Conservation (phyloP, 2,113 vertebrate species). For the Naja naja region DNA sequence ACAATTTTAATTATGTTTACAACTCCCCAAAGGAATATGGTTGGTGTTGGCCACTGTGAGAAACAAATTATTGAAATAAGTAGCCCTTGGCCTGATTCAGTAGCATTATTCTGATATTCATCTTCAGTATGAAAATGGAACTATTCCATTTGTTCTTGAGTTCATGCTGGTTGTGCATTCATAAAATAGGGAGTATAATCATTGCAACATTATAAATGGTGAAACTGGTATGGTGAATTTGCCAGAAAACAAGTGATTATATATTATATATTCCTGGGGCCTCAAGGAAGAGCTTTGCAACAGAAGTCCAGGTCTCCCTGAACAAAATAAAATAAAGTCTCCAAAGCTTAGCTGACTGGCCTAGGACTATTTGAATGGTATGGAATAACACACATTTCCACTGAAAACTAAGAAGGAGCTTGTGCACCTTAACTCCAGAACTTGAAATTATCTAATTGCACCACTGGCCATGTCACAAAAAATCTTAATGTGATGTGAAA, state of each 20-base stretch:
- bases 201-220: not conserved
- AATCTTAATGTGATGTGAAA: not conserved
- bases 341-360: not conserved
- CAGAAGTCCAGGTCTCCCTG: not conserved
- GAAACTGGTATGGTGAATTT: not conserved
- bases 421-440: too few relatives aligned
- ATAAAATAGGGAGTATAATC: too few relatives aligned
- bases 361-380: not conserved
- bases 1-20: not conserved
- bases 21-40: not conserved
- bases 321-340: not conserved
- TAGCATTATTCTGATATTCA: not conserved
- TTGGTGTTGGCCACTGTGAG: not conserved
- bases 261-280: not conserved
- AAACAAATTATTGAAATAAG: not conserved
- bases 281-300: not conserved
- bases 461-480: not conserved
- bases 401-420: not conserved
- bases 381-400: not conserved
- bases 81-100: not conserved
- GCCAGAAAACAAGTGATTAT: not conserved
- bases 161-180: not conserved
- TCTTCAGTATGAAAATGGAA: not conserved
- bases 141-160: not conserved
- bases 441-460: too few relatives aligned